Percentiles rank a stretch among this genome's conserved stretches.
phyloP scores from a whole-genome alignment of 1,140 invertebrate genomes.

The Paraescarpia echinospica region DNA sequence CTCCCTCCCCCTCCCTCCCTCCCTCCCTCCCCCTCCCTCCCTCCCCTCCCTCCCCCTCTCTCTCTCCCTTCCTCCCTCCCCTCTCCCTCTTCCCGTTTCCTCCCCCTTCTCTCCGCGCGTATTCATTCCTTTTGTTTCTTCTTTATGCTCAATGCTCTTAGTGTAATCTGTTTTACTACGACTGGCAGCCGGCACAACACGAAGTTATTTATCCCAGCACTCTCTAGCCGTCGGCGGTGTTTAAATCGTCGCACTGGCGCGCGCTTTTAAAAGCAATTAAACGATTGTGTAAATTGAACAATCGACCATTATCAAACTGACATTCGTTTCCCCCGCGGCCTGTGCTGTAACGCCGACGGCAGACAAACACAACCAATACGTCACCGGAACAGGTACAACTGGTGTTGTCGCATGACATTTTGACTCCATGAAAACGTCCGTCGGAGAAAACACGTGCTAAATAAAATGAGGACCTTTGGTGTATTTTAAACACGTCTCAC shows the following conservation, averaged over 20 bases:
- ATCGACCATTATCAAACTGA: not conserved
- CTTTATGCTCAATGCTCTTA: not conserved
- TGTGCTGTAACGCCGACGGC: not conserved
- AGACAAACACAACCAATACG: not conserved
- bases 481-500: too few relatives aligned
- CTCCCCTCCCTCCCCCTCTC: too few relatives aligned
- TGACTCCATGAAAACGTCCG: not conserved
- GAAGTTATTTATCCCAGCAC: not conserved
- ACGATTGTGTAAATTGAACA: not conserved
- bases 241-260: not conserved
- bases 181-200: not conserved
- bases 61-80: too few relatives aligned
- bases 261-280: not conserved
- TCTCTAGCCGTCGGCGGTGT: not conserved
- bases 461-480: too few relatives aligned
- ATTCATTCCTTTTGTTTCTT: too few relatives aligned
- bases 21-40: too few relatives aligned
- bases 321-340: not conserved
- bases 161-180: not conserved
- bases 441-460: too few relatives aligned
- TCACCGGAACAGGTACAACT: not conserved
- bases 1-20: too few relatives aligned
- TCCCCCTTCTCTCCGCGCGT: too few relatives aligned
- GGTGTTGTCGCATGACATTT: not conserved
- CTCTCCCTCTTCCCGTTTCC: too few relatives aligned